A percentile compares a stretch with the other conserved stretches of the same genome.
Conservation (phyloP, 1,140 invertebrate species). For the Atta colombica region DNA sequence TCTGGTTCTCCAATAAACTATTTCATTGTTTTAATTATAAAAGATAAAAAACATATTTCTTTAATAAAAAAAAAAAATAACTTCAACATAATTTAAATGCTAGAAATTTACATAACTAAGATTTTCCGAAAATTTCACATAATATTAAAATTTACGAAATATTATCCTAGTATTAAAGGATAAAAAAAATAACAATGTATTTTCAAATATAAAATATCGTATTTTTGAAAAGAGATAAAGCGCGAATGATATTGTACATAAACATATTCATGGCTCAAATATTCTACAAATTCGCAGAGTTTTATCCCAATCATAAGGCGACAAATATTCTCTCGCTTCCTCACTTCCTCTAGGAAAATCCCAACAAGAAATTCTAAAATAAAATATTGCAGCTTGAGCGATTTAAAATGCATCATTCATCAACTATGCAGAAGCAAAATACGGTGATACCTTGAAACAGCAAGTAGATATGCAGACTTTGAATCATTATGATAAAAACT, state of each 20-base stretch:
- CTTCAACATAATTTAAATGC: not conserved
- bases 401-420: conserved; percentile 23
- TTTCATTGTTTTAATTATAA: not conserved
- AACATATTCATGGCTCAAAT: not conserved
- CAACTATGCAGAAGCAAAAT: conserved; percentile 39
- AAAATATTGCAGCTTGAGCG: conserved; percentile 7
- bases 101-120: not conserved
- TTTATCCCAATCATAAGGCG: not conserved
- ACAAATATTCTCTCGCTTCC: not conserved
- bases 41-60: not conserved
- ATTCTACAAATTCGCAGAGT: not conserved
- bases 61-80: not conserved
- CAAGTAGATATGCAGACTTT: conserved; percentile 6
- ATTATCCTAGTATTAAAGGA: not conserved
- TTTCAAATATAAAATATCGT: not conserved
- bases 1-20: not conserved
- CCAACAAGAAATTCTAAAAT: conserved; percentile 3
- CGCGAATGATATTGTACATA: not conserved
- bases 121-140: not conserved
- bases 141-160: not conserved
- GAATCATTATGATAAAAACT: conserved; percentile 30
- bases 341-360: not conserved
- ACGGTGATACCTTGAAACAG: not conserved
- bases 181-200: not conserved
- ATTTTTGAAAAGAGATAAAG: not conserved